phyloP scores from a whole-genome alignment of 2,888 invertebrate species.

The Drosophila subsilvestris region DNA sequence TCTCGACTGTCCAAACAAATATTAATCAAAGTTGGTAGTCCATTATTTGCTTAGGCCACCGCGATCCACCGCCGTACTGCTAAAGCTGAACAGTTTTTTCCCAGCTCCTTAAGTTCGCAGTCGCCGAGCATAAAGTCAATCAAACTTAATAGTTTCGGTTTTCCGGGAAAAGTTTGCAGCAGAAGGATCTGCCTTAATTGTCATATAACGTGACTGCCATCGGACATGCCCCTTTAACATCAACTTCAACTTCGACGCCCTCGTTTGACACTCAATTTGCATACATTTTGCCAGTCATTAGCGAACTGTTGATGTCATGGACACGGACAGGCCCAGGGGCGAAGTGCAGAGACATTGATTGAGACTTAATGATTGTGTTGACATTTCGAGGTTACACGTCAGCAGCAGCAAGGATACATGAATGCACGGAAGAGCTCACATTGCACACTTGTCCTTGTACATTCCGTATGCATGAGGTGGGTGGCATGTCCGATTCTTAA shows the following conservation, averaged over 20 bases:
- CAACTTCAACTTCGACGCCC: slow-evolving; percentile 16
- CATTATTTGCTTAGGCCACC: slow-evolving; percentile 55
- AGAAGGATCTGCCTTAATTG: slow-evolving; percentile 40
- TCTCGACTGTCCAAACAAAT: slow-evolving; percentile 73
- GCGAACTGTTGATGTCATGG: slow-evolving; percentile 30
- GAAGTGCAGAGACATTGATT: slow-evolving; percentile 30
- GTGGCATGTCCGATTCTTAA: neutral
- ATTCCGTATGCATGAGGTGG: neutral
- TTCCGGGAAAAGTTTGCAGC: neutral
- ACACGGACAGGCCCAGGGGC: slow-evolving; percentile 10
- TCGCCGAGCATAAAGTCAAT: too few species aligned
- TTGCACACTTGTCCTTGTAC: neutral
- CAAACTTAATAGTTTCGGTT: neutral
- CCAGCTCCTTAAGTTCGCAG: slow-evolving; percentile 8
- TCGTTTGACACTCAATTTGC: slow-evolving; percentile 57
- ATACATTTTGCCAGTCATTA: slow-evolving; percentile 69
- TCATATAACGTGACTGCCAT: slow-evolving; percentile 36
- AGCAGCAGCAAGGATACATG: neutral
- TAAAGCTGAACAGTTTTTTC: neutral
- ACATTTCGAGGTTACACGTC: slow-evolving; percentile 50
- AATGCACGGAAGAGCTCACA: neutral
- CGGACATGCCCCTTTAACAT: slow-evolving; percentile 15
- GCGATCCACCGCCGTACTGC: slow-evolving; percentile 1
- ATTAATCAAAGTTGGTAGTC: slow-evolving; percentile 66
- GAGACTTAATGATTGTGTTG: slow-evolving; percentile 52